phyloP scores from a whole-genome alignment of 2,113 vertebrate genomes.

The Orientallactaga bullata region DNA sequence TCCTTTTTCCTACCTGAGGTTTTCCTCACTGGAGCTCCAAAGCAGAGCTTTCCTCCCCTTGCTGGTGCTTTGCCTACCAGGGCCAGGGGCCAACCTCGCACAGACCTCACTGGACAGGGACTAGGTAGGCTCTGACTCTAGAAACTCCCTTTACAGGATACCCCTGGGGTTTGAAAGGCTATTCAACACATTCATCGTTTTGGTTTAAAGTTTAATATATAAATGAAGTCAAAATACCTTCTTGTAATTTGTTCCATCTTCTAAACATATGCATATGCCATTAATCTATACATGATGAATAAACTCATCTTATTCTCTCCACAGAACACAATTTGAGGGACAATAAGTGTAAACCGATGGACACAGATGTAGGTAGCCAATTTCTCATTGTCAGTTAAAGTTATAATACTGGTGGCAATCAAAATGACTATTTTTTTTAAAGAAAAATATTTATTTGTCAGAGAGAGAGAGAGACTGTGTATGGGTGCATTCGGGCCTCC shows the following conservation, averaged over 20 bases:
- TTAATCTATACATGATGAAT: background rate
- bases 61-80: slow-evolving; percentile 39
- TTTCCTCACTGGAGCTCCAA: slow-evolving; percentile 40
- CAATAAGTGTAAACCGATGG: background rate
- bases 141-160: slow-evolving; percentile 41
- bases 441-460: too few relatives aligned
- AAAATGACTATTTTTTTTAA: background rate
- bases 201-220: slow-evolving; percentile 37
- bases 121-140: background rate
- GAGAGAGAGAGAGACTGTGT: too few relatives aligned
- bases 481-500: too few relatives aligned
- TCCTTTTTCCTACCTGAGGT: slow-evolving; percentile 28
- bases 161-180: slow-evolving; percentile 22
- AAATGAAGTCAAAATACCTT: slow-evolving; percentile 33
- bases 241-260: slow-evolving; percentile 32
- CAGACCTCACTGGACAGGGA: background rate
- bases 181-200: background rate
- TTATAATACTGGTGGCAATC: background rate
- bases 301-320: background rate
- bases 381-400: slow-evolving; percentile 27
- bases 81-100: background rate
- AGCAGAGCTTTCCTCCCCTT: slow-evolving; percentile 4
- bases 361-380: background rate
- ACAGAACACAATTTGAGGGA: slow-evolving; percentile 29
- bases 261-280: background rate